These are phyloP conservation scores for Poeciliopsis paucimaculata DNA, from an alignment of 2,797 vertebrate genomes.

Conservation along the genomic window DNA sequence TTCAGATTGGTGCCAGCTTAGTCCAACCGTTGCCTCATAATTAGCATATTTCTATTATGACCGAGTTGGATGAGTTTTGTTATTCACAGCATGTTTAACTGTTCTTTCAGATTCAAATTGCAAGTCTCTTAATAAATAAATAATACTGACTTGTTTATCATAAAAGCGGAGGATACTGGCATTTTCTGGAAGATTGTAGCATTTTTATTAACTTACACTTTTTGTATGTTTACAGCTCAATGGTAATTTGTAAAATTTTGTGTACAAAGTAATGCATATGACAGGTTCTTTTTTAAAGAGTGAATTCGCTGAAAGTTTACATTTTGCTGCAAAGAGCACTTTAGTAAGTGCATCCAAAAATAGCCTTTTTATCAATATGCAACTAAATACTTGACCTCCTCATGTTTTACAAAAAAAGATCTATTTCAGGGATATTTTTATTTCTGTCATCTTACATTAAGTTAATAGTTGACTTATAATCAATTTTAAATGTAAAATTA, in stretches of 20 bases:
- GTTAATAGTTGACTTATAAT: not conserved
- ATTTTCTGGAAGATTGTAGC: not conserved
- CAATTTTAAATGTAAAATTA: slow-evolving; percentile 26
- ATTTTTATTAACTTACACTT: slow-evolving; percentile 13
- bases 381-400: not conserved
- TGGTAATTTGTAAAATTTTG: slow-evolving; percentile 14
- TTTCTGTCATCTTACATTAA: not conserved
- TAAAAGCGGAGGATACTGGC: not conserved
- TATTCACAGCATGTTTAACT: slow-evolving; percentile 4
- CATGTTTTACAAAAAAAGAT: slow-evolving; percentile 6
- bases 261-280: not conserved
- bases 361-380: not conserved
- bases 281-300: not conserved
- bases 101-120: slow-evolving; percentile 13
- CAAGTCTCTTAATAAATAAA: not conserved
- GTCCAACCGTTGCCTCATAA: not conserved
- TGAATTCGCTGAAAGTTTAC: not conserved
- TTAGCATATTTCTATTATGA: not conserved
- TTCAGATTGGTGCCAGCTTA: not conserved
- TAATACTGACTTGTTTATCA: not conserved
- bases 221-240: slow-evolving; percentile 32
- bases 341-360: not conserved
- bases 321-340: not conserved
- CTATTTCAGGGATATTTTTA: not conserved
- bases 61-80: not conserved